Evolutionary conservation across 1,140 invertebrate genomes (phyloP), one percentile per base, ranked within the genome.

Genomic region (Leptopilina clavipes): DNA sequence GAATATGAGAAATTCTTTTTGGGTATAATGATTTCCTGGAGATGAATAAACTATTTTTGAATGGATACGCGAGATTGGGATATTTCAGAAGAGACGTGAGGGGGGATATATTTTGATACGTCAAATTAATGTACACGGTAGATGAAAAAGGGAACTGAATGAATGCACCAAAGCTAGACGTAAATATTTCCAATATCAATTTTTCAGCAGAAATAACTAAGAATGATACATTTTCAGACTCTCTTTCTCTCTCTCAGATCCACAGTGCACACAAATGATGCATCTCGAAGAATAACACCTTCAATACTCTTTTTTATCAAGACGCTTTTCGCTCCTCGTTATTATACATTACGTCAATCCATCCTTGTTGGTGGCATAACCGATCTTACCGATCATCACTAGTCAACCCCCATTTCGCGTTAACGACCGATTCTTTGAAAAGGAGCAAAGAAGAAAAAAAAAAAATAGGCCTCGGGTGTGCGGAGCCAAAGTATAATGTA

Each of bases 401-500:
- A 65, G 59, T 65, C 59, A 65, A 22, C 22, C 56, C 59, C 22
- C 37, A 40, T 40, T 40, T 40, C 7, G 37, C 37, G 37, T 40
- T 65, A 65, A 65, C 59, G 59, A 65, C 59, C 59, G 59, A 65
- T 65, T 65, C 59, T n/a, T 65, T 31, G 22, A 40, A 43, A 70
- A 40, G 37, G 9, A 40, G 37, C 6, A 8, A 31, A 40, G 7
- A 40, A n/a, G n/a, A 40, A n/a, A 25, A 71, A 14, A 19, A 18
- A 71, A 52, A 75, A 71, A 45, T 43, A 77, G 54, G 37, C 65
- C 54, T 48, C 70, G 70, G 71, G 70, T 73, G 72, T 54, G 54
- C 37, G 9, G 37, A 40, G 37, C n/a, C 19, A 31, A 72, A 59
- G 48, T 18, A 52, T 22, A 11, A 18, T 65, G 76, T 83, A 84